phyloP scores from a whole-genome alignment of 2,888 invertebrate genomes.

The Phlogophora meticulosa region DNA sequence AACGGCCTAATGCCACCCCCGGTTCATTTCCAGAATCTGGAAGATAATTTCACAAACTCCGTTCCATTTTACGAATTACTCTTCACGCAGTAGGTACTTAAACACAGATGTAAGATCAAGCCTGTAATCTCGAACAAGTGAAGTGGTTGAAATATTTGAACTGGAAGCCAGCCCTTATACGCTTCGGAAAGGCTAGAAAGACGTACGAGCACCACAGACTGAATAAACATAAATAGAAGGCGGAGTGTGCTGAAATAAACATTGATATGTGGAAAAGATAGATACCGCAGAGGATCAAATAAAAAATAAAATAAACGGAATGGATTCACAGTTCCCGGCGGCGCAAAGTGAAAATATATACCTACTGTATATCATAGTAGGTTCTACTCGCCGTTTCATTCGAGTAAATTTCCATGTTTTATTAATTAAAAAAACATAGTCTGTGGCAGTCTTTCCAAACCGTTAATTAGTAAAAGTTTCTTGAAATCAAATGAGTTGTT shows the following conservation, averaged over 20 bases:
- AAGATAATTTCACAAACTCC: background rate
- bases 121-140: background rate
- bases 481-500: too few species aligned
- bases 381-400: too few species aligned
- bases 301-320: conserved; percentile 31
- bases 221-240: conserved; percentile 32
- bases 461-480: too few species aligned
- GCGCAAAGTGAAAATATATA: background rate
- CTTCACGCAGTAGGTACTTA: background rate
- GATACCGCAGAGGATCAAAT: conserved; percentile 36
- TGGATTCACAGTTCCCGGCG: background rate
- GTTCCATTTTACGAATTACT: background rate
- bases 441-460: too few species aligned
- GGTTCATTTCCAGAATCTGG: background rate
- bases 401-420: too few species aligned
- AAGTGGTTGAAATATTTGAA: conserved; percentile 20
- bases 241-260: conserved; percentile 29
- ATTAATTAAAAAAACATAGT: too few species aligned
- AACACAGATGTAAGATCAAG: too few species aligned
- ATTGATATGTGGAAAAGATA: conserved; percentile 40
- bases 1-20: too few species aligned
- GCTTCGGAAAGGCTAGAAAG: conserved; percentile 16
- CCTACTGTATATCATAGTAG: too few species aligned
- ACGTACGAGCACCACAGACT: background rate
- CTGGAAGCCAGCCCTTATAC: conserved; percentile 9